Percentiles rank a stretch among this genome's conserved stretches.
phyloP scores from a whole-genome alignment of 2,113 vertebrate genomes.

The Ceyx cyanopectus region DNA sequence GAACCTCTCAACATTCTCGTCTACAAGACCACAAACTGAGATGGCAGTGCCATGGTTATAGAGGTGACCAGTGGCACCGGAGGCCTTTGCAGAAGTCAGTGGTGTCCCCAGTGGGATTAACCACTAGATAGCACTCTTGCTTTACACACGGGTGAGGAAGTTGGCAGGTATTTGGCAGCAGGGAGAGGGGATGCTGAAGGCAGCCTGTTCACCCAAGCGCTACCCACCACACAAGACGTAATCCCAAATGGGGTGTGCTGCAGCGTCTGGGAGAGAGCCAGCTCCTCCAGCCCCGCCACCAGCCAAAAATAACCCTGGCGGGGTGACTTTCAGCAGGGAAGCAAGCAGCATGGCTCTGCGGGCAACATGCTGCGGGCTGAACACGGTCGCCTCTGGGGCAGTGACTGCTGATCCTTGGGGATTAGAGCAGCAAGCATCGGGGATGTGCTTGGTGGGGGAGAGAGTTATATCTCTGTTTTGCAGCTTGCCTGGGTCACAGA shows the following conservation, averaged over 20 bases:
- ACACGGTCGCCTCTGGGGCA: neutral
- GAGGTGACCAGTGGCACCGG: neutral
- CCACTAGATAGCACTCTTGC: slow-evolving; percentile 61
- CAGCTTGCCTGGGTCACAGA: neutral
- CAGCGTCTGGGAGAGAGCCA: slow-evolving; percentile 13
- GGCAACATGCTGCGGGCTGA: neutral
- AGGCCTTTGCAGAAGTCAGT: neutral
- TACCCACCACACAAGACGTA: neutral
- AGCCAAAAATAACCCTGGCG: neutral
- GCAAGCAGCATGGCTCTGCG: neutral
- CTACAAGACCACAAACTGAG: neutral
- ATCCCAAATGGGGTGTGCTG: neutral
- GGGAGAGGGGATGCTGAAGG: neutral
- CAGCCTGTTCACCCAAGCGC: neutral
- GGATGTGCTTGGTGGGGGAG: neutral
- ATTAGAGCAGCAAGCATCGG: neutral
- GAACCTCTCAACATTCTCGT: neutral
- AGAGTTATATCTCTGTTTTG: neutral
- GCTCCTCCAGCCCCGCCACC: neutral
- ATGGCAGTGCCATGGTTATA: accelerated
- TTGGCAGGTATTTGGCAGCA: slow-evolving; percentile 26
- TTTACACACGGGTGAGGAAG: neutral
- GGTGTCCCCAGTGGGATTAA: neutral
- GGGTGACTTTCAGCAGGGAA: slow-evolving; percentile 29
- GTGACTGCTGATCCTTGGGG: neutral